These are phyloP conservation scores for Pitangus sulphuratus DNA, from an alignment of 2,797 vertebrate genomes.

Conservation along the genomic window DNA sequence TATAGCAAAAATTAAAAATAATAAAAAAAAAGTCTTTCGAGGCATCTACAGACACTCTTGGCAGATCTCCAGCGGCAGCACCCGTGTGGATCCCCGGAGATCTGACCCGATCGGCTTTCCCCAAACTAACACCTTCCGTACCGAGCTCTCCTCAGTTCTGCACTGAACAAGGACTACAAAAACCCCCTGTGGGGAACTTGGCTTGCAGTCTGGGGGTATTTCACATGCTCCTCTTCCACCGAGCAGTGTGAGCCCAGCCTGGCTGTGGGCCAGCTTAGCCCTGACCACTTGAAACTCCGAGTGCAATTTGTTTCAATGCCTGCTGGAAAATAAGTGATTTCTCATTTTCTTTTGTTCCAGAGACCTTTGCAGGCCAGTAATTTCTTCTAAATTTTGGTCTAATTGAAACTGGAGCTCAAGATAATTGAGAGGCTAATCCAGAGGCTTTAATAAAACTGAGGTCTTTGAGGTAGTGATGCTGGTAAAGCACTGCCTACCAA, in stretches of 20 bases:
- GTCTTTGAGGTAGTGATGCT: neutral
- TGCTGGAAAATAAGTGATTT: neutral
- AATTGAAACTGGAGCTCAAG: constrained; percentile 15
- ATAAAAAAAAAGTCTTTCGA: neutral
- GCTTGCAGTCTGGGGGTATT: neutral
- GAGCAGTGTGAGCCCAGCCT: neutral
- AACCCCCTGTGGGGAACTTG: neutral
- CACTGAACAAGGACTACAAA: neutral
- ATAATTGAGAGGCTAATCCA: neutral
- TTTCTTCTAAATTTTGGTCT: constrained; percentile 22
- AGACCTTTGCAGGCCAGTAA: neutral
- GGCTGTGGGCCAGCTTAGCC: neutral
- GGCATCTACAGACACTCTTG: neutral
- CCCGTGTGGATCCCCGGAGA: neutral
- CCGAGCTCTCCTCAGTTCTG: neutral
- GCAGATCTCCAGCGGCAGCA: neutral
- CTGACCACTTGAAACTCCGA: neutral
- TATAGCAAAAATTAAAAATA: neutral
- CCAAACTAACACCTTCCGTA: neutral
- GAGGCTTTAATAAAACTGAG: neutral
- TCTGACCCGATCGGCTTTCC: neutral
- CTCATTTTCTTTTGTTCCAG: constrained; percentile 15
- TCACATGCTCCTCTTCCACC: neutral
- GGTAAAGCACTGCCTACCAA: neutral
- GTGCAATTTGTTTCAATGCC: neutral